Conservation (phyloP, 1,140 invertebrate species). For the Pseudomyrmex flavicornis region DNA sequence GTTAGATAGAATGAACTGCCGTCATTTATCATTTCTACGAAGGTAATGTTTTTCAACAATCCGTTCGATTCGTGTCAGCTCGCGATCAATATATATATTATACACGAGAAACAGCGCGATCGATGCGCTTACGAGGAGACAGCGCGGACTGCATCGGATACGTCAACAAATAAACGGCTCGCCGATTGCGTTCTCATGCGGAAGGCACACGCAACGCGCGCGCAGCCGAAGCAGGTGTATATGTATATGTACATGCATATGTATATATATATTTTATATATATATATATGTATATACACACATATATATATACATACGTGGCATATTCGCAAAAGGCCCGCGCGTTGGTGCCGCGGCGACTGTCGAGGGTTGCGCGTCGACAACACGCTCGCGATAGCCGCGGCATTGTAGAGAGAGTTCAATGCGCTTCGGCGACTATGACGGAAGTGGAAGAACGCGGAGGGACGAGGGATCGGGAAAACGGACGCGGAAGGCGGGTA, state of each 20-base stretch:
- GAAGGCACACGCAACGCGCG: slow-evolving; percentile 62
- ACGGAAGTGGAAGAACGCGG: slow-evolving; percentile 58
- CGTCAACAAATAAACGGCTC: slow-evolving; percentile 62
- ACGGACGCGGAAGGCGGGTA: neutral
- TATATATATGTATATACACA: too few species aligned
- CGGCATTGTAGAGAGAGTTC: slow-evolving; percentile 71
- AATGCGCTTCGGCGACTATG: slow-evolving; percentile 72
- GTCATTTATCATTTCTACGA: too few species aligned
- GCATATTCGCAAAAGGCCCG: slow-evolving; percentile 62
- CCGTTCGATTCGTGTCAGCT: too few species aligned
- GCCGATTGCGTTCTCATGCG: slow-evolving; percentile 72
- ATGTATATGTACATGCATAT: too few species aligned
- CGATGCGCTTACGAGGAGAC: neutral
- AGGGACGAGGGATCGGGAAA: slow-evolving; percentile 12
- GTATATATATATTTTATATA: too few species aligned
- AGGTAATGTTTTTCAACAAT: too few species aligned
- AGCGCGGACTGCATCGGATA: slow-evolving; percentile 5
- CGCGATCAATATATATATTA: too few species aligned
- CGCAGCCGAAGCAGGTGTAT: slow-evolving; percentile 32
- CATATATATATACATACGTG: neutral
- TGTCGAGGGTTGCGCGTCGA: slow-evolving; percentile 62
- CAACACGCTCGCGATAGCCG: slow-evolving; percentile 67
- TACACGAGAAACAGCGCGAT: neutral
- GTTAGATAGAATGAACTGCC: too few species aligned
- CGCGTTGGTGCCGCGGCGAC: slow-evolving; percentile 55